phyloP scores from a whole-genome alignment of 1,140 invertebrate genomes.

The Holcopasites calliopsidis region DNA sequence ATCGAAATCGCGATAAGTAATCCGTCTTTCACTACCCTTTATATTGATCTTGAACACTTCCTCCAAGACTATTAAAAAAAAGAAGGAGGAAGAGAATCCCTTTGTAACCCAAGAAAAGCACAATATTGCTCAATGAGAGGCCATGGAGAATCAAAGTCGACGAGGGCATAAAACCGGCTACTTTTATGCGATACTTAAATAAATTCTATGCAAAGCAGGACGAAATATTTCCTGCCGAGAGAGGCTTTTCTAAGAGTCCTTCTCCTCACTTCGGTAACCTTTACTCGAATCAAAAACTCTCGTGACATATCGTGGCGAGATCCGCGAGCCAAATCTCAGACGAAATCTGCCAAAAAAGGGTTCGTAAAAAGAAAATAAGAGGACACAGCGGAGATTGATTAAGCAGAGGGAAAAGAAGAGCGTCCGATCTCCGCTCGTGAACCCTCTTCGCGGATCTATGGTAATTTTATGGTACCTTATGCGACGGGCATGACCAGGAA shows the following conservation, averaged over 20 bases:
- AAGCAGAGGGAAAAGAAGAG: slow-evolving; percentile 18
- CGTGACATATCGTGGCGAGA: neutral
- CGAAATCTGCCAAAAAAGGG: neutral
- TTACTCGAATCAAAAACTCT: neutral
- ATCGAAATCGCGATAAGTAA: too few species aligned
- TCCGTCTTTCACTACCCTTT: too few species aligned
- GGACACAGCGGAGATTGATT: neutral
- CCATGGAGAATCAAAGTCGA: neutral
- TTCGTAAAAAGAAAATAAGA: slow-evolving; percentile 3
- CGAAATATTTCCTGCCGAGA: neutral
- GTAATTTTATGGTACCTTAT: slow-evolving; percentile 59
- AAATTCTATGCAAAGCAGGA: slow-evolving; percentile 1
- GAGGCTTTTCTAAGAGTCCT: neutral
- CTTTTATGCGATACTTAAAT: neutral
- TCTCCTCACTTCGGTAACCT: neutral
- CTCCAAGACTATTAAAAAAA: too few species aligned
- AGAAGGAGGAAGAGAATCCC: too few species aligned
- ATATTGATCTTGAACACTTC: too few species aligned
- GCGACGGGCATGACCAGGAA: neutral
- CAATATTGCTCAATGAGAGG: neutral
- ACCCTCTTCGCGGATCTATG: slow-evolving; percentile 40
- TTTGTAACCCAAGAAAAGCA: neutral
- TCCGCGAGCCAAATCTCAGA: neutral
- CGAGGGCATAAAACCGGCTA: neutral
- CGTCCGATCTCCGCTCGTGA: slow-evolving; percentile 24